Evolutionary conservation across 2,888 invertebrate species (phyloP).

Genomic region (Geotrupes spiniger): DNA sequence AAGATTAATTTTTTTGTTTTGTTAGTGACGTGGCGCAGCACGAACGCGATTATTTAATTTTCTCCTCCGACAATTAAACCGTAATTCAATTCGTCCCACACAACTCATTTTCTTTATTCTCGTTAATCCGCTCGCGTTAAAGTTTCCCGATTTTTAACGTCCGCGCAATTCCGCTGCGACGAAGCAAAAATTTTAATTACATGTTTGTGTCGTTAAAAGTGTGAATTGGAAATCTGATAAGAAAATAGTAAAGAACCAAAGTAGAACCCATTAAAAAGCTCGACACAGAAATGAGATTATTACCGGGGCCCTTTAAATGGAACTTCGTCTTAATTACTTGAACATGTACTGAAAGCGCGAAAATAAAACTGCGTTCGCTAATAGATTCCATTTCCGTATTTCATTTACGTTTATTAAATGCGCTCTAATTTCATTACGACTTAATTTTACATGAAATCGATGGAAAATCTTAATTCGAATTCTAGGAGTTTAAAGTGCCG

Average conservation of each 20-base stretch:
- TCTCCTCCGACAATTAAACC: no score
- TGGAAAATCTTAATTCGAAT: conserved; percentile 10
- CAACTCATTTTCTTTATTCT: no score
- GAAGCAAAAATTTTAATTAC: conserved; percentile 1
- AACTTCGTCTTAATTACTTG: conserved; percentile 16
- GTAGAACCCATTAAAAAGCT: background rate
- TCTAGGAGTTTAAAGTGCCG: background rate
- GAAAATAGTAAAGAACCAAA: no score
- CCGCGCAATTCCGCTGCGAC: conserved; percentile 1
- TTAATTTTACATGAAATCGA: conserved; percentile 19
- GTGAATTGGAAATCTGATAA: no score
- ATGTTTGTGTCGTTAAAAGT: no score
- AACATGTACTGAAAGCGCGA: conserved; percentile 13
- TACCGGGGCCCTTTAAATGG: conserved; percentile 4
- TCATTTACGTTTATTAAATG: conserved; percentile 20
- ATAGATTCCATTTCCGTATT: conserved; percentile 22
- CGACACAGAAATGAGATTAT: conserved; percentile 3
- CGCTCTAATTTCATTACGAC: conserved; percentile 20
- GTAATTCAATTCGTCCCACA: no score
- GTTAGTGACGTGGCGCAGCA: no score
- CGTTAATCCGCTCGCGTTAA: no score
- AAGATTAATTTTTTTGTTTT: no score
- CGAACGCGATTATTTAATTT: no score
- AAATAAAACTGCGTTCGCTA: conserved; percentile 15
- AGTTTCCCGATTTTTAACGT: background rate